These are phyloP conservation scores for Caenorhabditis sp. DNA, from an alignment of 2,888 invertebrate genomes.

Conservation along the genomic window DNA sequence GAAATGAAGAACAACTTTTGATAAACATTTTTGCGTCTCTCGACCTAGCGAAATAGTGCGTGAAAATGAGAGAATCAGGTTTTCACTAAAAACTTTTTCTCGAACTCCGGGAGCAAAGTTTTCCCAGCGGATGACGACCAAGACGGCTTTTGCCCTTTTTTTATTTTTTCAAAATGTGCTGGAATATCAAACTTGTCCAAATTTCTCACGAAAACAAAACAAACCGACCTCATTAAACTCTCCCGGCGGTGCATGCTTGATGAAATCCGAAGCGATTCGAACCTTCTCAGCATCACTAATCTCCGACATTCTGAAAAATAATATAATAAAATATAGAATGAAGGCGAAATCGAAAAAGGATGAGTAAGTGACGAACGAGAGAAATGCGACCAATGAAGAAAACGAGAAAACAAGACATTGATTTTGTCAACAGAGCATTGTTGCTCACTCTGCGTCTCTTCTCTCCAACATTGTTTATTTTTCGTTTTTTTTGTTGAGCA, in stretches of 20 bases:
- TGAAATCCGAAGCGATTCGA: constrained; percentile 81
- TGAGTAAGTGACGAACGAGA: constrained; percentile 2
- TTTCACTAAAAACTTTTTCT: too few species aligned
- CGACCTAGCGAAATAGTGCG: too few species aligned
- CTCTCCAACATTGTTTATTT: background rate
- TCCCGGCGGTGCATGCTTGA: constrained; percentile 97
- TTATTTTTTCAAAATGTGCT: too few species aligned
- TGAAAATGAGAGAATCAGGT: too few species aligned
- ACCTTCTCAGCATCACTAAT: constrained; percentile 58
- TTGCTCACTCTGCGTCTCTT: background rate
- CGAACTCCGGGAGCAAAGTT: too few species aligned
- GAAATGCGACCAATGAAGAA: background rate
- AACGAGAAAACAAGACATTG: constrained; percentile 5
- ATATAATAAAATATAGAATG: background rate
- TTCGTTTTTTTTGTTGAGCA: background rate
- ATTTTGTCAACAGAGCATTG: background rate
- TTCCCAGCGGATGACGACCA: too few species aligned
- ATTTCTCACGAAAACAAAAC: background rate
- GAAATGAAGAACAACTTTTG: too few species aligned
- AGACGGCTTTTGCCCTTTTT: too few species aligned
- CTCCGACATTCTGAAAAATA: constrained; percentile 36
- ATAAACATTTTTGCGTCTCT: too few species aligned
- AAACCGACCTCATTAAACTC: constrained; percentile 98
- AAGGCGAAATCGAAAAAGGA: background rate
- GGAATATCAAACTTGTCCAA: too few species aligned